Percentiles rank a stretch among this genome's conserved stretches.
phyloP scores from a whole-genome alignment of 2,888 invertebrate genomes.

The Melanophora roralis region DNA sequence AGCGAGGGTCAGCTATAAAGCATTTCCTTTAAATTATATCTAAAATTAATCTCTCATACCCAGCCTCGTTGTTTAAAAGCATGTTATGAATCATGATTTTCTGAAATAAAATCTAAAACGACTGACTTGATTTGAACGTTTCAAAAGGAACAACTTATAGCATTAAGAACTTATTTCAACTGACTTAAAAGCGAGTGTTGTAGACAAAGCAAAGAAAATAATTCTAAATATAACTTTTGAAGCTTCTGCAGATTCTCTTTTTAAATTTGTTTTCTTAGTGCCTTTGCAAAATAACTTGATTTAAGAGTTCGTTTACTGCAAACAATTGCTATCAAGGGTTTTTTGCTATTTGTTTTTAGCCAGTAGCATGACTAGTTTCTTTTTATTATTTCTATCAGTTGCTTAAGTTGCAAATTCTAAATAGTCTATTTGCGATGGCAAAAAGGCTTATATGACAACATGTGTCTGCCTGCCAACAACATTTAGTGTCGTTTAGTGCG shows the following conservation, averaged over 20 bases:
- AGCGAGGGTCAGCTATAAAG: background rate
- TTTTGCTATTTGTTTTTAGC: background rate
- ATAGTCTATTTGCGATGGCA: background rate
- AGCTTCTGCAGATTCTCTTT: slow-evolving; percentile 48
- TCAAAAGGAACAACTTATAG: slow-evolving; percentile 32
- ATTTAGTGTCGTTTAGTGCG: slow-evolving; percentile 62
- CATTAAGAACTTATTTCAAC: background rate
- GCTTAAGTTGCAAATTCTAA: background rate
- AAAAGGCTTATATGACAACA: slow-evolving; percentile 28
- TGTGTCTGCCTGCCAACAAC: slow-evolving; percentile 36
- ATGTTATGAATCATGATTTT: slow-evolving; percentile 60
- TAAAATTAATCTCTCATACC: background rate
- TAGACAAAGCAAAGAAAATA: slow-evolving; percentile 23
- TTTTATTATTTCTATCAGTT: slow-evolving; percentile 8
- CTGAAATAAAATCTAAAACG: slow-evolving; percentile 11
- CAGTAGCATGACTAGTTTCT: slow-evolving; percentile 59
- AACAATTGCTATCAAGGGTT: slow-evolving; percentile 2
- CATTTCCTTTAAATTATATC: background rate
- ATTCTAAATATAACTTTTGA: slow-evolving; percentile 23
- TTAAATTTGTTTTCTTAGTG: background rate
- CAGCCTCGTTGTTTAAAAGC: slow-evolving; percentile 30
- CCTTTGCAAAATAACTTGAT: slow-evolving; percentile 20
- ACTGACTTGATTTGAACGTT: slow-evolving; percentile 4
- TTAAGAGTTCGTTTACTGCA: background rate
- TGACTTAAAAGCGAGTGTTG: slow-evolving; percentile 31